These are phyloP conservation scores for Apodemus speciosus DNA, from an alignment of 2,113 vertebrate genomes.

Conservation along the genomic window DNA sequence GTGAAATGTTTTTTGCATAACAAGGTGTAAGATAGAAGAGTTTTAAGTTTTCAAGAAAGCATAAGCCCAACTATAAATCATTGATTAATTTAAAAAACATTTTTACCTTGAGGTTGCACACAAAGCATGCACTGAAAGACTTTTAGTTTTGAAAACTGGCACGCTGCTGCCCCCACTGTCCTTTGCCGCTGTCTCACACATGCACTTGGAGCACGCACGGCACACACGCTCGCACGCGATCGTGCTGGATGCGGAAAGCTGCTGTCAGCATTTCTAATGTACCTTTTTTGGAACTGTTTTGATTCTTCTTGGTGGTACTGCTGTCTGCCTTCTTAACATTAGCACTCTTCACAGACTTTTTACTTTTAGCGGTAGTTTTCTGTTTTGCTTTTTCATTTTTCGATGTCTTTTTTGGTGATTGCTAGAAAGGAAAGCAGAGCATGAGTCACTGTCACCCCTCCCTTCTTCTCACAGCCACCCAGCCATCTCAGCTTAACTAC, in stretches of 20 bases:
- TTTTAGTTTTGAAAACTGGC: constrained; percentile 15
- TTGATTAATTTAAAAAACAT: not conserved
- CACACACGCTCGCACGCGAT: not conserved
- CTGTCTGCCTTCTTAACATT: constrained; percentile 98
- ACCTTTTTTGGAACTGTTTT: constrained; percentile 90
- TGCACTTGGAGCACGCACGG: not conserved
- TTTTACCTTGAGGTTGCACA: not conserved
- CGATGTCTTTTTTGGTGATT: constrained; percentile 91
- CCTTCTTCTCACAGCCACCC: constrained; percentile 4
- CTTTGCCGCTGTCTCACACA: not conserved
- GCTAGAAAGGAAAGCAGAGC: constrained; percentile 63
- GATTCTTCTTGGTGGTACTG: constrained; percentile 93
- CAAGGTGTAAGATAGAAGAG: constrained; percentile 13
- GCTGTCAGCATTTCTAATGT: constrained; percentile 54
- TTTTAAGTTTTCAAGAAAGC: constrained; percentile 6
- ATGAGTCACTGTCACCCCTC: constrained; percentile 12
- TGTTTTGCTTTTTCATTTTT: constrained; percentile 87
- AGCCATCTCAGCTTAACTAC: not conserved
- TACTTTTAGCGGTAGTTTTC: constrained; percentile 85
- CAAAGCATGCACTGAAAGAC: not conserved
- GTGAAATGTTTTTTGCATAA: not conserved
- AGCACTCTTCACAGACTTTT: constrained; percentile 87
- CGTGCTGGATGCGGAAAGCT: not conserved
- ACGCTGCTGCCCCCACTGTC: not conserved
- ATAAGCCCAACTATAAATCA: not conserved